Evolutionary conservation across 2,888 invertebrate species (phyloP).

Genomic region (Ormyrus labotus): DNA sequence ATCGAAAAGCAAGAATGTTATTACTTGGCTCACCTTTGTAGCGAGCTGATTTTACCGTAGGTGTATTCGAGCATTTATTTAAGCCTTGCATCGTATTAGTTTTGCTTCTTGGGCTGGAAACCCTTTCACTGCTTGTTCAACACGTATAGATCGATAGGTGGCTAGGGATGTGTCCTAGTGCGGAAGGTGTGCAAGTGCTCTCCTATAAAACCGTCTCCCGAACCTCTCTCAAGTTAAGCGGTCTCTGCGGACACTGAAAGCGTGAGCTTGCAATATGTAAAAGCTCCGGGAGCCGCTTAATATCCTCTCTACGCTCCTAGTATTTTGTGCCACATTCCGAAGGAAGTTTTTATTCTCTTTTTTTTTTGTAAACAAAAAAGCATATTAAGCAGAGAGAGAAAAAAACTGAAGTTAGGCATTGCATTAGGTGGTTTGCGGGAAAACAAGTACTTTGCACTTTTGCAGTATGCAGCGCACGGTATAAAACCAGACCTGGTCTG

Average conservation of each 20-base stretch:
- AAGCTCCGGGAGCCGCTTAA: slow-evolving; percentile 22
- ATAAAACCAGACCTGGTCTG: slow-evolving; percentile 96
- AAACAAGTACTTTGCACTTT: slow-evolving; percentile 76
- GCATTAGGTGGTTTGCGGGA: slow-evolving; percentile 74
- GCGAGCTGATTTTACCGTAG: slow-evolving; percentile 73
- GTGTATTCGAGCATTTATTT: slow-evolving; percentile 74
- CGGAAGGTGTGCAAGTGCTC: slow-evolving; percentile 74
- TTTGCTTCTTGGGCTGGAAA: slow-evolving; percentile 76
- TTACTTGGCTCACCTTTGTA: slow-evolving; percentile 73
- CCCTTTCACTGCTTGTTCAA: slow-evolving; percentile 75
- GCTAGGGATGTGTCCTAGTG: slow-evolving; percentile 73
- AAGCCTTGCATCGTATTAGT: slow-evolving; percentile 76
- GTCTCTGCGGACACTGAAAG: neutral
- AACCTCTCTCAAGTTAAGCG: slow-evolving; percentile 31
- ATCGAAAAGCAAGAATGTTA: slow-evolving; percentile 71
- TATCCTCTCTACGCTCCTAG: slow-evolving; percentile 17
- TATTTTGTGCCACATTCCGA: slow-evolving; percentile 28
- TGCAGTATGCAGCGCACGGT: slow-evolving; percentile 95
- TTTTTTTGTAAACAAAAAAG: slow-evolving; percentile 31
- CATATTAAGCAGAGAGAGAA: neutral
- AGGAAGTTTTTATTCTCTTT: slow-evolving; percentile 25
- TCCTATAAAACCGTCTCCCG: slow-evolving; percentile 44
- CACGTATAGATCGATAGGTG: slow-evolving; percentile 72
- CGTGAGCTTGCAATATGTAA: too few relatives aligned
- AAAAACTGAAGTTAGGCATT: slow-evolving; percentile 66